These are phyloP conservation scores for Carassius gibelio DNA, from an alignment of 2,113 vertebrate species.

Conservation along the genomic window DNA sequence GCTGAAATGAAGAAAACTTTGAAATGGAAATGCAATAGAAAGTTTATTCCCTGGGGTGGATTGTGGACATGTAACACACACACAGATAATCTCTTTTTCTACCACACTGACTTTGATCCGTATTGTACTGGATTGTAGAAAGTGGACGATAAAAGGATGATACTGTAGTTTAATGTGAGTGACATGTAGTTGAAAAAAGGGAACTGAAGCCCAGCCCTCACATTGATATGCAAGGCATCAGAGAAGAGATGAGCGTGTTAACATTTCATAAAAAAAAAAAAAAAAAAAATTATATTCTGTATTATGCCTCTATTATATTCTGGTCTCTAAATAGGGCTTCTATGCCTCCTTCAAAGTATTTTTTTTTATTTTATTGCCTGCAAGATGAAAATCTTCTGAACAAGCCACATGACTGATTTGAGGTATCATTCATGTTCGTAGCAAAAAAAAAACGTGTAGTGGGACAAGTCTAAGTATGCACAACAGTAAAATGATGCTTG, in stretches of 20 bases:
- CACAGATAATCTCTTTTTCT: constrained; percentile 43
- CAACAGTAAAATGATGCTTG: background rate
- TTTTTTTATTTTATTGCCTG: background rate
- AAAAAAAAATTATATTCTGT: no score
- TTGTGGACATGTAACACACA: constrained; percentile 9
- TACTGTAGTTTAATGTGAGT: background rate
- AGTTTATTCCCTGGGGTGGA: constrained; percentile 50
- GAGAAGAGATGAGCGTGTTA: no score
- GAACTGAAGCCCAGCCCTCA: no score
- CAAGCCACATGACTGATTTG: no score
- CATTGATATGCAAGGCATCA: no score
- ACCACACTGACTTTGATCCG: constrained; percentile 13
- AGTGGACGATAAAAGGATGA: background rate
- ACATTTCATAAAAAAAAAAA: no score
- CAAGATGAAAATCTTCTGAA: background rate
- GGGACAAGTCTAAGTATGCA: background rate
- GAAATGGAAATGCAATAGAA: constrained; percentile 64
- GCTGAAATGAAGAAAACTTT: constrained; percentile 58
- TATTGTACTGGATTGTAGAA: background rate
- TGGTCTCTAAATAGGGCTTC: background rate
- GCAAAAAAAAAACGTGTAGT: background rate
- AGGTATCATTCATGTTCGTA: background rate
- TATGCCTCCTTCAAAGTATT: background rate
- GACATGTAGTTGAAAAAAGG: background rate
- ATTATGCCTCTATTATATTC: no score